Base-by-base conservation (phyloP, 2,113 vertebrate genomes). In the Bubo bubo region DNA sequence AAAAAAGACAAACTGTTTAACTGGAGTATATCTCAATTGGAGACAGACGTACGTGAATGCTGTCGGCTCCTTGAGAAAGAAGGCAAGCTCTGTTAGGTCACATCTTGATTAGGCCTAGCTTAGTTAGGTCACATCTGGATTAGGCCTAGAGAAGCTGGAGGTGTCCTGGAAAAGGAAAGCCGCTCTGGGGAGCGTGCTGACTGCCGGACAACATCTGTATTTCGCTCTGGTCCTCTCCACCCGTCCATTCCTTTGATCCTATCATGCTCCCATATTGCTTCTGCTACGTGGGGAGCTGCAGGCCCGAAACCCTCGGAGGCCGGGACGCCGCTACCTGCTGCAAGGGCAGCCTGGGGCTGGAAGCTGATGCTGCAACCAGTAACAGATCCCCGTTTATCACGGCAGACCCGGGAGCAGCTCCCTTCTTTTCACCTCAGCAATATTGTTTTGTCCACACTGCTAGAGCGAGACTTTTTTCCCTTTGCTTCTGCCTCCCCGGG, bases 11-110 rank as follows among this genome's bases (percentile, higher is more conserved):
- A 59, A 75, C 8, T 35, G 14, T 63, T 79, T 45, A 68, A 76
- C n/a, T 39, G 0, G 0, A 72, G 13, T 19, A 3, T 3, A 58
- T 32, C 86, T 30, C 82, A 59, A 1, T 1, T 28, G 47, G 47
- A 93, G 41, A 75, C 72, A 62, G 62, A 28, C 20, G 0, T 41
- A 35, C 3, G 1, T 17, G 49, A 86, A 23, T 37, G 35, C 3
- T 14, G 27, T 45, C 2, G 3, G 63, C n/a, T 41, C 76, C 53
- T 27, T 22, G 39, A 2, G 8, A 35, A 58, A 66, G n/a, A 22
- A 53, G 26, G 35, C 53, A 19, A 79, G 14, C 5, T 58, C 26
- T 5, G 20, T 23, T 26, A 13, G 9, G 27, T 43, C 35, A 20
- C 55, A 39, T 15, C 72, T 49, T 37, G 76, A 4, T 41, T 16